phyloP scores from a whole-genome alignment of 2,797 vertebrate genomes.

The Gephyroberyx darwinii region DNA sequence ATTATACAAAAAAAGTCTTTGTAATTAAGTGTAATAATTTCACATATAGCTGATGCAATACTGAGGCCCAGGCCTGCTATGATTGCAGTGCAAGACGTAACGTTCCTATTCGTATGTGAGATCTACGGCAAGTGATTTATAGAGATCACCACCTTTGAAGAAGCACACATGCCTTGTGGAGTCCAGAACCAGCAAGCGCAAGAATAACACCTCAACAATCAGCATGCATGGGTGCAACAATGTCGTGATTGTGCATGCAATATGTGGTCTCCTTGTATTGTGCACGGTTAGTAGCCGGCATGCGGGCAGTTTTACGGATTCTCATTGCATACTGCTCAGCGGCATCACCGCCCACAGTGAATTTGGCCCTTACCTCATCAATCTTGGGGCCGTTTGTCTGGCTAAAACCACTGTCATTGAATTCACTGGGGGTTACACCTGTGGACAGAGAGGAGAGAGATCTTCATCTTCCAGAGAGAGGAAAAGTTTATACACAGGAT shows the following conservation, averaged over 20 bases:
- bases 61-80: neutral
- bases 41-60: neutral
- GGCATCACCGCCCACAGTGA: neutral
- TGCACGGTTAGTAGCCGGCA: neutral
- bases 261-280: too few species aligned
- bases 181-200: too few species aligned
- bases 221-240: too few species aligned
- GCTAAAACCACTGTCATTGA: slow-evolving; percentile 36
- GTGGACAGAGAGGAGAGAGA: slow-evolving; percentile 20
- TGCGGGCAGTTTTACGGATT: neutral
- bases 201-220: too few species aligned
- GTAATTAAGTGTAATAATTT: slow-evolving; percentile 29
- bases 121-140: neutral
- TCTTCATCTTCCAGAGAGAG: neutral
- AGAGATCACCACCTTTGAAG: neutral
- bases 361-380: slow-evolving; percentile 49
- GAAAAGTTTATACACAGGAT: neutral
- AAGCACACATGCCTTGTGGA: too few species aligned
- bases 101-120: slow-evolving; percentile 17
- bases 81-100: neutral
- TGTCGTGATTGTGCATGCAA: too few species aligned
- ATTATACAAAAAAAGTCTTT: neutral
- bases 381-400: slow-evolving; percentile 18
- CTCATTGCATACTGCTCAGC: neutral
- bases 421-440: slow-evolving; percentile 49